phyloP scores from a whole-genome alignment of 2,888 invertebrate genomes.

The Drosophila emarginata region DNA sequence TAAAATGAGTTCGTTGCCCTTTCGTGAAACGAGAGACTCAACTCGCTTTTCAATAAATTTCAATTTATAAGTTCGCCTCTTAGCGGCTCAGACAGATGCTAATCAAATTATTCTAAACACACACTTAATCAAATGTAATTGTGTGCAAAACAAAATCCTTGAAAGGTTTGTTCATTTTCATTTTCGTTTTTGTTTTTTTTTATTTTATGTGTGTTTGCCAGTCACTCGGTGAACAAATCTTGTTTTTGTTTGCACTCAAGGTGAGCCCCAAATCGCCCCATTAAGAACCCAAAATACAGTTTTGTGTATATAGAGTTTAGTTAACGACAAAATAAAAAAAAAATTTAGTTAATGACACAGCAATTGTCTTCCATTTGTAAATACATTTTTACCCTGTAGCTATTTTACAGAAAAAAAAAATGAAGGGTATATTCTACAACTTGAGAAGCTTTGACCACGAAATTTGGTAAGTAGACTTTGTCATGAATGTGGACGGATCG shows the following conservation, averaged over 20 bases:
- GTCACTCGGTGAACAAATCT: constrained; percentile 12
- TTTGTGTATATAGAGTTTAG: constrained; percentile 3
- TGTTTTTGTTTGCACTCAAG: constrained; percentile 7
- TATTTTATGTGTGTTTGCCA: neutral
- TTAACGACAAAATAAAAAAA: neutral
- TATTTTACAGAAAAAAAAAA: neutral
- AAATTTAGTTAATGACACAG: constrained; percentile 9
- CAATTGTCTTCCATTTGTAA: neutral
- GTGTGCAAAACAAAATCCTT: constrained; percentile 1
- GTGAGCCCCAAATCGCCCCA: constrained; percentile 3
- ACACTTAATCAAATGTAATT: constrained; percentile 1
- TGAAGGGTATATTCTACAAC: neutral
- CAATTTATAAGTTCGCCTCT: neutral
- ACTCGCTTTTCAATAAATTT: constrained; percentile 6
- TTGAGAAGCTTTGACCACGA: no score
- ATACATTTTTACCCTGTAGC: neutral
- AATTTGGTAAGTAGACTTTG: no score
- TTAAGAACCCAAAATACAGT: neutral
- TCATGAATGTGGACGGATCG: neutral
- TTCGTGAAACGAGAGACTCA: neutral
- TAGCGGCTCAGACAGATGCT: neutral
- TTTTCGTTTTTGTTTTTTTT: neutral
- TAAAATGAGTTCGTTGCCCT: constrained; percentile 1
- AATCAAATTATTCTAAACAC: constrained; percentile 6
- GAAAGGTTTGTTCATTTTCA: constrained; percentile 10